phyloP scores from a whole-genome alignment of 2,797 vertebrate genomes.

The Sebastiscus albofasciatus region DNA sequence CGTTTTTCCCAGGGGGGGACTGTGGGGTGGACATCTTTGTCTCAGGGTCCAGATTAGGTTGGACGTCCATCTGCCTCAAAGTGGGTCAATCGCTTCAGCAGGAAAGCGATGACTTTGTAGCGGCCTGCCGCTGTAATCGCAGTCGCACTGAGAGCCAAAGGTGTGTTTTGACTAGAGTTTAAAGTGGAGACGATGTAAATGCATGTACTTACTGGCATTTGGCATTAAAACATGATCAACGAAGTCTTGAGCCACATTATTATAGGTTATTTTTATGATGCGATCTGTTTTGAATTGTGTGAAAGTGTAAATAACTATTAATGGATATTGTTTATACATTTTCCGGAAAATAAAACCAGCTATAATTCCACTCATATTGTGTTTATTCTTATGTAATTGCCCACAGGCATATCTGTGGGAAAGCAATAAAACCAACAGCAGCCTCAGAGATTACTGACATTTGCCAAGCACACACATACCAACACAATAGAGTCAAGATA shows the following conservation, averaged over 20 bases:
- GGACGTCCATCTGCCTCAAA: conserved; percentile 22
- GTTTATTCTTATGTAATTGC: not conserved
- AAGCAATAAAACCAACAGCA: conserved; percentile 14
- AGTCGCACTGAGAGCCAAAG: not conserved
- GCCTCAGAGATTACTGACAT: not conserved
- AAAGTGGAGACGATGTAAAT: not conserved
- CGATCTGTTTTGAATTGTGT: not conserved
- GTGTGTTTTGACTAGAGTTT: not conserved
- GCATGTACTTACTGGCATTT: not conserved
- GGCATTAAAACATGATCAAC: not conserved
- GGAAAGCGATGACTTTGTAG: conserved; percentile 12
- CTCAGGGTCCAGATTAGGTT: conserved; percentile 33
- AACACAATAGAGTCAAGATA: not conserved
- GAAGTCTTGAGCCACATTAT: too few relatives aligned
- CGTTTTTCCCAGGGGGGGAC: conserved; percentile 21
- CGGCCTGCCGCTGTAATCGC: not conserved
- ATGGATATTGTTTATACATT: not conserved
- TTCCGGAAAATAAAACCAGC: not conserved
- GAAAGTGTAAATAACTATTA: not conserved
- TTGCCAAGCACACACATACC: conserved; percentile 22
- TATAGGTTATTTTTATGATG: not conserved
- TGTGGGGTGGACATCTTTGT: conserved; percentile 15
- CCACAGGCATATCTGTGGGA: conserved; percentile 18
- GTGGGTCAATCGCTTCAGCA: not conserved
- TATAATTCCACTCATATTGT: not conserved